Evolutionary conservation across 2,888 invertebrate genomes (phyloP), one percentile per base, ranked within the genome.

Genomic region (Galerucella calmariensis): DNA sequence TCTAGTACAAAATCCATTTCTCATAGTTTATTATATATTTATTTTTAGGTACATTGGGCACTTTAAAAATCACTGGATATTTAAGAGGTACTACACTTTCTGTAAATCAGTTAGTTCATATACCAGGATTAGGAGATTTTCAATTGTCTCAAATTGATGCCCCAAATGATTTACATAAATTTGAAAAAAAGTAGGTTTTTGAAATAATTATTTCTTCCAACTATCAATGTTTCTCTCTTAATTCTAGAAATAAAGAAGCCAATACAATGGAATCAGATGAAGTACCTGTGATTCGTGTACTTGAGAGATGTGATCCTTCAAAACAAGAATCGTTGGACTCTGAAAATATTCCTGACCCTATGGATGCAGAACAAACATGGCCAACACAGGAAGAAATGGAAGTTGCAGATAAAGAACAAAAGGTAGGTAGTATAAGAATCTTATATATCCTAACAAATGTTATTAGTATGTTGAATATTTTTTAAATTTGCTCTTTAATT

Each of bases 301-400:
- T 93, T 67, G 91, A 91, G 84, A 86, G 86, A 51, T 91, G 92
- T 24, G 92, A 95, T 87, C 91, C 92, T 1, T 82, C 83, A 0
- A 91, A 92, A 83, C 95, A 95, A 88, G 94, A 93, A 83, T 91
- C 93, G 69, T 89, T 98, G 56, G 90, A 92, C 74, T 90, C 91
- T 41, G 97, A 97, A 88, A 95, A 95, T 87, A 88, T 92, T 69
- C 94, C 94, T 0, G 96, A 98, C 89, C 94, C 94, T 8, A 95
- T 98, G 96, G 95, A 97, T 85, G 96, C 94, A 1, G 98, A 98
- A 86, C 98, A 98, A 88, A 98, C 97, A 0, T 98, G 97, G 97
- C 98, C 98, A 0, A 97, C 97, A 16, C 94, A 94, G 79, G 96
- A 97, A 84, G 97, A 98, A 88, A 91, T 97, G 77, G 91, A 91